Evolutionary conservation across 30 jellyfish, hydroid and myxozoan genomes (phyloP).

Genomic region (Euphysa ruthae): DNA sequence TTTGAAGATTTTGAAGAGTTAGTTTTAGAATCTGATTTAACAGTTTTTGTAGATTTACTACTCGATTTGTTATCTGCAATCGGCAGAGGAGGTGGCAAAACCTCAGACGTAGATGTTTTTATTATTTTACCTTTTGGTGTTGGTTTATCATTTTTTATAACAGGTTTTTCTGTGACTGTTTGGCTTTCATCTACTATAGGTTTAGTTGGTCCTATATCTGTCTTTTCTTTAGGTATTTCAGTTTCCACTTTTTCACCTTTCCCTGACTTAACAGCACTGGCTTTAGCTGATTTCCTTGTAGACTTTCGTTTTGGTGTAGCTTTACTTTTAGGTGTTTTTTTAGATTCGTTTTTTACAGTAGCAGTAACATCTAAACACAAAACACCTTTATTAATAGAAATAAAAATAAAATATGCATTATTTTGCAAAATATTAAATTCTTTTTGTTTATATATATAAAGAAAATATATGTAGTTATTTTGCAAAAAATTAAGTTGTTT

Average conservation of each 20-base stretch:
- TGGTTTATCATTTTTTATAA: neutral
- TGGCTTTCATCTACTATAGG: neutral
- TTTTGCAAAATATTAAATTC: too few species aligned
- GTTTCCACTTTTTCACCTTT: neutral
- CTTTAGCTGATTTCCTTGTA: neutral
- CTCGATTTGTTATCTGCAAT: neutral
- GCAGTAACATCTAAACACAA: too few species aligned
- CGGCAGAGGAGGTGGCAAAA: neutral
- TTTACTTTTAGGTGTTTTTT: neutral
- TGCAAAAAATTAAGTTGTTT: too few species aligned
- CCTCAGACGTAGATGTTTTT: conserved; percentile 10
- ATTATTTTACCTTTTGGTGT: neutral
- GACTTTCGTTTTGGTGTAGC: neutral
- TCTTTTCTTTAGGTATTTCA: neutral
- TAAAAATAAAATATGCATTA: too few species aligned
- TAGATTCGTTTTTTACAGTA: too few species aligned
- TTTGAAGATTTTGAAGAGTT: neutral
- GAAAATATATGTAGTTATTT: too few species aligned
- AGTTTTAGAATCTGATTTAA: neutral
- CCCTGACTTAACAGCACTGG: too few species aligned
- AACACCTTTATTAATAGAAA: too few species aligned
- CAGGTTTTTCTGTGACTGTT: neutral
- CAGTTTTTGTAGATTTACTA: neutral
- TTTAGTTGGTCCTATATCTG: neutral
- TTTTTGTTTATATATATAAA: too few species aligned